Base-by-base conservation (phyloP, 1,140 invertebrate genomes). In the Caenorhabditis inopinata region DNA sequence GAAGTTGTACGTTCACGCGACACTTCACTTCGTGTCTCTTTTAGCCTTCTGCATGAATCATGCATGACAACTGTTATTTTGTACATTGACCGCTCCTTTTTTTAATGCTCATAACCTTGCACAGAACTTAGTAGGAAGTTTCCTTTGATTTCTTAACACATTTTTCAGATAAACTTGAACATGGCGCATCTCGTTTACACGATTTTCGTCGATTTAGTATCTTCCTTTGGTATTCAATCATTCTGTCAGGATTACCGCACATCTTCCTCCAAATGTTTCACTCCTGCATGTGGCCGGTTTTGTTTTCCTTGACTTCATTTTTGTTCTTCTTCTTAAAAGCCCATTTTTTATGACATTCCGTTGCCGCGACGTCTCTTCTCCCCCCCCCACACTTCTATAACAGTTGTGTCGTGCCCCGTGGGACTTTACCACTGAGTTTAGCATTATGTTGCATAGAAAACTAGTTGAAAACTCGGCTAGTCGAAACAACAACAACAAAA, bases 241-340 rank as follows among this genome's bases (percentile, higher is more conserved):
- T 68, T 68, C 58, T 68, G 58, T 68, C 58, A 68, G 58, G 58
- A 68, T 68, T 68, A 68, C 58, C 58, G 58, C 58, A 68, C 58
- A 68, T 68, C 27, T 21, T 42, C n/a, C 27, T 16, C 12, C 51
- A 51, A 51, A 51, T 58, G 29, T 16, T 58, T 32, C 51, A 32
- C 27, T 58, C 7, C 16, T 58, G 14, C 51, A 16, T 58, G 14
- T 16, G n/a, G n/a, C n/a, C n/a, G n/a, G 16, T 58, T 23, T 9
- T 23, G 21, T 25, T 51, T 58, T 16, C 51, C 23, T 4, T 1
- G 27, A 48, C 47, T 12, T 48, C 47, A 12, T 16, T 48, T 48
- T 18, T 0, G 12, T 25, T 23, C 25, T 32, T 58, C 32, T 58
- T 58, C 51, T 58, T 42, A 68, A 68, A 68, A 68, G n/a, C 58